Percentiles rank a stretch among this genome's conserved stretches.
These are phyloP conservation scores for Torymus tubicola DNA, from an alignment of 2,888 invertebrate species.

Conservation along the genomic window DNA sequence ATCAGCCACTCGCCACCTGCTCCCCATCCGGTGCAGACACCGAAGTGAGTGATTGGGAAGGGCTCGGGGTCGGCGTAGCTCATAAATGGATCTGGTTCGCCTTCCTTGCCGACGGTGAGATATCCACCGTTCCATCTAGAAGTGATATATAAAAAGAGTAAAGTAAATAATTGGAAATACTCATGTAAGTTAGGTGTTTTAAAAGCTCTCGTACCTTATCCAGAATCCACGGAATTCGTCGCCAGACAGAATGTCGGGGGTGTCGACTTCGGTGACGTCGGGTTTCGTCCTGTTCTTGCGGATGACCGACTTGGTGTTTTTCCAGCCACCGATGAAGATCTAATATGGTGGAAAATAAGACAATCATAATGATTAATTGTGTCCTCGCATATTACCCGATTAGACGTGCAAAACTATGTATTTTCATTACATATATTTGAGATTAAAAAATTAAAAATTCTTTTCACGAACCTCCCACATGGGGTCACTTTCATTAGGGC, in stretches of 20 bases:
- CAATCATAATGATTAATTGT: too few species aligned
- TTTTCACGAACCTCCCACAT: conserved; percentile 83
- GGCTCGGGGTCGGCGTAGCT: conserved; percentile 85
- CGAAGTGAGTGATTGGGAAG: conserved; percentile 85
- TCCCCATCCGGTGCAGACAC: conserved; percentile 92
- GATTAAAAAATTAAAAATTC: too few species aligned
- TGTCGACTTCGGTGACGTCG: conserved; percentile 84
- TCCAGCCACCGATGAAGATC: conserved; percentile 93
- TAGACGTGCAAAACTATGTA: too few species aligned
- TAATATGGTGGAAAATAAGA: conserved; percentile 62
- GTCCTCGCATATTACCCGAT: too few species aligned
- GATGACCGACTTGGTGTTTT: conserved; percentile 89
- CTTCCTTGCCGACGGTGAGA: conserved; percentile 85
- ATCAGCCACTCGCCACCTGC: conserved; percentile 89
- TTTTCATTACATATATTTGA: not conserved
- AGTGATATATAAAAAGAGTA: too few species aligned
- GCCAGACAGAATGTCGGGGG: conserved; percentile 84
- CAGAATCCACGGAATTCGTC: conserved; percentile 90
- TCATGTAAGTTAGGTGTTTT: too few species aligned
- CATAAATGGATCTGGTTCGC: conserved; percentile 85
- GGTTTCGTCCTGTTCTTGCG: conserved; percentile 87
- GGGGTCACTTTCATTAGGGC: conserved; percentile 84
- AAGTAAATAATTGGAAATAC: too few species aligned
- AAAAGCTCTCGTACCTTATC: conserved; percentile 80
- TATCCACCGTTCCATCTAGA: conserved; percentile 69